phyloP scores from a whole-genome alignment of 2,888 invertebrate species.

The Lithosia quadra region DNA sequence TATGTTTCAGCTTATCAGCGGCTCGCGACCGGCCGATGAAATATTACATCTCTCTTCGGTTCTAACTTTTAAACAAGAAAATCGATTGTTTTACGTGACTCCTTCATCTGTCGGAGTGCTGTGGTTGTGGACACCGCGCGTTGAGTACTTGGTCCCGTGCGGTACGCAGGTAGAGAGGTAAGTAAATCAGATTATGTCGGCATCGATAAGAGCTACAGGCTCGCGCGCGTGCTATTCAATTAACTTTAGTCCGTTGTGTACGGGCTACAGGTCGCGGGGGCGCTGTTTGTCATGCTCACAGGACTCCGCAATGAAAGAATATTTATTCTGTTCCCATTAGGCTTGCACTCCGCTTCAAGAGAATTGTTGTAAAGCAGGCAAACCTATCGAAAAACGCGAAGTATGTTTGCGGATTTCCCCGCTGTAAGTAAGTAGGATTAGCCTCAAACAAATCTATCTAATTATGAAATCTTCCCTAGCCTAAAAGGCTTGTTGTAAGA shows the following conservation, averaged over 20 bases:
- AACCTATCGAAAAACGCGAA: too few species aligned
- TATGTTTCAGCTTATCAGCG: slow-evolving; percentile 13
- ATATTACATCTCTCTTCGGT: slow-evolving; percentile 9
- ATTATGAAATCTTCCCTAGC: too few species aligned
- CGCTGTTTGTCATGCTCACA: background rate
- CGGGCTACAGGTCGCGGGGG: background rate
- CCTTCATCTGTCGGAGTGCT: background rate
- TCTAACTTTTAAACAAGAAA: background rate
- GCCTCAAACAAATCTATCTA: background rate
- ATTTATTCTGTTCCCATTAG: too few species aligned
- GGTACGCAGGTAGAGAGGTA: slow-evolving; percentile 8
- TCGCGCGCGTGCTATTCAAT: slow-evolving; percentile 40
- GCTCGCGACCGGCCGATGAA: slow-evolving; percentile 6
- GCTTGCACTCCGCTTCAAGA: too few species aligned
- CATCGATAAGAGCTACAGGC: slow-evolving; percentile 15
- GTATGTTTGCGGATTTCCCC: too few species aligned
- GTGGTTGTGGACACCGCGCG: too few species aligned
- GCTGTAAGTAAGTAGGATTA: too few species aligned
- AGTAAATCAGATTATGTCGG: slow-evolving; percentile 15
- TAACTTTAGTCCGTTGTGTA: slow-evolving; percentile 36
- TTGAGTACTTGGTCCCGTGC: background rate
- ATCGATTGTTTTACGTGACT: slow-evolving; percentile 3
- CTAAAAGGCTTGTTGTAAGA: too few species aligned
- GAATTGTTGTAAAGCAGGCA: too few species aligned
- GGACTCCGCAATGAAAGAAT: background rate